phyloP scores from a whole-genome alignment of 2,113 vertebrate species.

The Chrysochloris asiatica region DNA sequence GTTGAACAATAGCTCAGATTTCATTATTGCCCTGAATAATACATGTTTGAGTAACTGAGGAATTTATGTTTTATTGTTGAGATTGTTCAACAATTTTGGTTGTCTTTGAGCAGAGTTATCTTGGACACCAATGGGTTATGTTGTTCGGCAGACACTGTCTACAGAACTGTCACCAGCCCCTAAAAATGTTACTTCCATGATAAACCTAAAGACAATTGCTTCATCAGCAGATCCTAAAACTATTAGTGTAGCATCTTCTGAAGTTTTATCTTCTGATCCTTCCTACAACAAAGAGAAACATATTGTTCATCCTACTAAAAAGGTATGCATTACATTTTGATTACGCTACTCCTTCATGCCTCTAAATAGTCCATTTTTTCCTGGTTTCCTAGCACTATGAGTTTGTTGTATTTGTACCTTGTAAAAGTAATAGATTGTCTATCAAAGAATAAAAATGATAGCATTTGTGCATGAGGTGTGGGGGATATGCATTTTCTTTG shows the following conservation, averaged over 20 bases:
- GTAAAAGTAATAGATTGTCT: background rate
- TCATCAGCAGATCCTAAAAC: slow-evolving; percentile 62
- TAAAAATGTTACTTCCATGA: slow-evolving; percentile 64
- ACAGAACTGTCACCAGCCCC: slow-evolving; percentile 76
- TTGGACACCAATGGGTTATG: slow-evolving; percentile 78
- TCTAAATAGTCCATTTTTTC: too few relatives aligned
- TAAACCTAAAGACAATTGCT: slow-evolving; percentile 73
- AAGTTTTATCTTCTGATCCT: slow-evolving; percentile 64
- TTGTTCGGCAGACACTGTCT: slow-evolving; percentile 72
- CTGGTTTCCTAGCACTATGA: background rate
- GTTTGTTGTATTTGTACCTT: background rate
- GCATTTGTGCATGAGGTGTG: background rate
- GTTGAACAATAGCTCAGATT: background rate
- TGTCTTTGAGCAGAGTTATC: slow-evolving; percentile 68
- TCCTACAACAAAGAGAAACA: slow-evolving; percentile 71
- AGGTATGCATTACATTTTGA: slow-evolving; percentile 69
- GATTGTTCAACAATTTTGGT: slow-evolving; percentile 48
- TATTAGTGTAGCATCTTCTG: slow-evolving; percentile 55
- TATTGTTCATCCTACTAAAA: slow-evolving; percentile 29
- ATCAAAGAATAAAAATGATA: background rate
- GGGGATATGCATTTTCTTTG: too few relatives aligned
- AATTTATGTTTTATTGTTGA: slow-evolving; percentile 38
- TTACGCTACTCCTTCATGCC: background rate
- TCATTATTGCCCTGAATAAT: background rate
- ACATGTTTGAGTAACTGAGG: slow-evolving; percentile 40